phyloP scores from a whole-genome alignment of 2,797 vertebrate species.

The Gymnopithys bicolor region DNA sequence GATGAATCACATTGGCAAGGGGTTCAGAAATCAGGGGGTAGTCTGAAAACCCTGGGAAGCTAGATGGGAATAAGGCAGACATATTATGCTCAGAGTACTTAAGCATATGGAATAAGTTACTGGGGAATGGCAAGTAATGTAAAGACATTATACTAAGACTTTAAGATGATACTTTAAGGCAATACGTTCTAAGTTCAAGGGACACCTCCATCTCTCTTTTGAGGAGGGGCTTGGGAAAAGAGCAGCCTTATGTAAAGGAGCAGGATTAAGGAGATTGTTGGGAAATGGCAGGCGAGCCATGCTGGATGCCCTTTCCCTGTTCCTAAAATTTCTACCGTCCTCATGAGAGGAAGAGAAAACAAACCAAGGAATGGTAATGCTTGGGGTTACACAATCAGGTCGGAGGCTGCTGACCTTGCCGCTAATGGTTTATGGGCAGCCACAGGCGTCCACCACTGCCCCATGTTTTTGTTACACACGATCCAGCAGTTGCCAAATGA shows the following conservation, averaged over 20 bases:
- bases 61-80: background rate
- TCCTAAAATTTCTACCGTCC: conserved; percentile 41
- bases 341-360: conserved; percentile 70
- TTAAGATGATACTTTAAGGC: conserved; percentile 43
- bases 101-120: conserved; percentile 54
- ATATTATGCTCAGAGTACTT: background rate
- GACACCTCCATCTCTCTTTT: background rate
- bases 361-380: conserved; percentile 51
- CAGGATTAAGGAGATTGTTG: conserved; percentile 48
- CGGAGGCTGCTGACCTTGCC: conserved; percentile 62
- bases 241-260: background rate
- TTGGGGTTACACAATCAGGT: conserved; percentile 66
- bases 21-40: background rate
- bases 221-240: conserved; percentile 12
- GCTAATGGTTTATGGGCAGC: conserved; percentile 66
- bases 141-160: conserved; percentile 49
- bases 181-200: background rate
- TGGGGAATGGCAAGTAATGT: conserved; percentile 12
- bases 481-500: conserved; percentile 18
- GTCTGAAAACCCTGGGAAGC: conserved; percentile 17
- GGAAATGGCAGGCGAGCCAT: conserved; percentile 22
- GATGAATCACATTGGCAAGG: background rate
- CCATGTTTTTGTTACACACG: conserved; percentile 15
- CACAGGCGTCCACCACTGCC: background rate
- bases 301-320: conserved; percentile 53